These are phyloP conservation scores for Pollenia amentaria DNA, from an alignment of 2,888 invertebrate species.

Conservation along the genomic window DNA sequence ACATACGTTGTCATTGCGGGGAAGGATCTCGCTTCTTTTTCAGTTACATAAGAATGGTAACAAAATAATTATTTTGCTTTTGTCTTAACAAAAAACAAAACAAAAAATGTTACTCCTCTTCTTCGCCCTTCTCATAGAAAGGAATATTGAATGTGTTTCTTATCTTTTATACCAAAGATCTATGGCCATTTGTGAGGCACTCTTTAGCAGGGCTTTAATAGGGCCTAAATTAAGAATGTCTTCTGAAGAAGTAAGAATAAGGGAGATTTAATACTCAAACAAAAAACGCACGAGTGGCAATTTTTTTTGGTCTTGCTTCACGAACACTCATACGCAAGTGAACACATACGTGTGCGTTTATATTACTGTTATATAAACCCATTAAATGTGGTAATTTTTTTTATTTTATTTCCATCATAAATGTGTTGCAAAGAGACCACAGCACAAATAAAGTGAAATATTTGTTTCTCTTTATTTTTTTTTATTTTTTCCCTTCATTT, in stretches of 20 bases:
- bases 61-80: too few relatives aligned
- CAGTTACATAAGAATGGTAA: too few relatives aligned
- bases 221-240: too few relatives aligned
- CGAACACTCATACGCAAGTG: background rate
- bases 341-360: constrained; percentile 8
- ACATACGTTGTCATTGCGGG: too few relatives aligned
- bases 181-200: too few relatives aligned
- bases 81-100: too few relatives aligned
- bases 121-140: too few relatives aligned
- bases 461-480: background rate
- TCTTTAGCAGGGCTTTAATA: too few relatives aligned
- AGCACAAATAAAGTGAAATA: constrained; percentile 16
- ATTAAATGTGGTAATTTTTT: constrained; percentile 64
- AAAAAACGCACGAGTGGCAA: constrained; percentile 40
- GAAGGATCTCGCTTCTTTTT: too few relatives aligned
- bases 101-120: too few relatives aligned
- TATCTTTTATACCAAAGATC: too few relatives aligned
- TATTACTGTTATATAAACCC: constrained; percentile 52
- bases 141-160: too few relatives aligned
- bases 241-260: background rate
- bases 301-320: background rate
- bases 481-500: background rate
- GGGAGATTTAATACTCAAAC: constrained; percentile 12
- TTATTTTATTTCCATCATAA: constrained; percentile 55
- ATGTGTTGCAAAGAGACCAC: constrained; percentile 31